phyloP scores from a whole-genome alignment of 2,888 invertebrate genomes.

The Ditula angustiorana region DNA sequence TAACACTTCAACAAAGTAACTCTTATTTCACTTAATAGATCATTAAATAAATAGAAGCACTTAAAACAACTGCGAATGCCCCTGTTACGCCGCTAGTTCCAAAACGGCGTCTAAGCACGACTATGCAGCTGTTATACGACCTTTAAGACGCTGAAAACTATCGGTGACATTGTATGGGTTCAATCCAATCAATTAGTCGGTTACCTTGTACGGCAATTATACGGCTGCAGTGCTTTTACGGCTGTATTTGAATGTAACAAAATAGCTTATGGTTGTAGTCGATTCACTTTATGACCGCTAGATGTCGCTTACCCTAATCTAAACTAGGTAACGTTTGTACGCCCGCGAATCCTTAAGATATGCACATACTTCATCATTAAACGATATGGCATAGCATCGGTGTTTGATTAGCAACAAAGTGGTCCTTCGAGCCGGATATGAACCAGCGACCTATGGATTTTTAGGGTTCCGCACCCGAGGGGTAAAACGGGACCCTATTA shows the following conservation, averaged over 20 bases:
- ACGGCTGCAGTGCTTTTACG: constrained; percentile 24
- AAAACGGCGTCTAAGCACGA: constrained; percentile 6
- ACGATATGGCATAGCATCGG: no score
- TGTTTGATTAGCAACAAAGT: no score
- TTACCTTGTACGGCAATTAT: constrained; percentile 32
- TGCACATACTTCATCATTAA: no score
- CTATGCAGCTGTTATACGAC: constrained; percentile 8
- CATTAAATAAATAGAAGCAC: constrained; percentile 33
- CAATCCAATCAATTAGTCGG: constrained; percentile 32
- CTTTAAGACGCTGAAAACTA: not conserved
- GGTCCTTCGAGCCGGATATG: no score
- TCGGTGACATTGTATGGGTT: constrained; percentile 31
- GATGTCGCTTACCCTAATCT: no score
- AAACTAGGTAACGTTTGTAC: not conserved
- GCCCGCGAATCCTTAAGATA: no score
- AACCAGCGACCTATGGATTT: no score
- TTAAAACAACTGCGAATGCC: constrained; percentile 18
- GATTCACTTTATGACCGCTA: no score
- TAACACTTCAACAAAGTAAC: constrained; percentile 22
- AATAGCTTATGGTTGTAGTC: not conserved
- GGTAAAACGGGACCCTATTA: no score
- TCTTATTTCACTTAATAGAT: constrained; percentile 31
- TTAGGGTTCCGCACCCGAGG: no score
- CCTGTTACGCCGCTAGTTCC: not conserved
- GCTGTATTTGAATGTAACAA: constrained; percentile 13